phyloP scores from a whole-genome alignment of 1,140 invertebrate species.

The Dufourea novaeangliae region DNA sequence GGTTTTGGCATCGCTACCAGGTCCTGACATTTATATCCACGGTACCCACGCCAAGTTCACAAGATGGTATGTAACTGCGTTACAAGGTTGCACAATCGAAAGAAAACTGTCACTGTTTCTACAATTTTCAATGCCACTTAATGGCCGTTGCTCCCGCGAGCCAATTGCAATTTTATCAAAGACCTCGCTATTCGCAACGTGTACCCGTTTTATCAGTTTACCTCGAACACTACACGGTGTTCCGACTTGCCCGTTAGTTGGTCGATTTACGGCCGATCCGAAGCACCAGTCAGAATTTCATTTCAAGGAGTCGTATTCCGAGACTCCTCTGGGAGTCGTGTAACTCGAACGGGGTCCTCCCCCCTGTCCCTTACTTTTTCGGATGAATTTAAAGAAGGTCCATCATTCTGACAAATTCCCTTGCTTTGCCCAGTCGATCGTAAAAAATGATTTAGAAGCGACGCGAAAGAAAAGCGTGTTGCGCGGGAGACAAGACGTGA shows the following conservation, averaged over 20 bases:
- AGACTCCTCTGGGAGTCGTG: conserved; percentile 54
- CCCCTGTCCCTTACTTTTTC: not conserved
- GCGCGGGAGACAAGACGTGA: not conserved
- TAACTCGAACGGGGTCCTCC: not conserved
- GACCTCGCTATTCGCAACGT: conserved; percentile 17
- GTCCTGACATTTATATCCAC: too few species aligned
- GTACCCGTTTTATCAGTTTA: conserved; percentile 40
- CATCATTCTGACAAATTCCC: conserved; percentile 56
- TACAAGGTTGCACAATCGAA: too few species aligned
- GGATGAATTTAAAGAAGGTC: conserved; percentile 50
- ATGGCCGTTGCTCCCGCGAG: not conserved
- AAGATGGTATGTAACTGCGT: too few species aligned
- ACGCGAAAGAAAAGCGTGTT: not conserved
- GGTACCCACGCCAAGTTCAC: too few species aligned
- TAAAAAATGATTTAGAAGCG: conserved; percentile 56
- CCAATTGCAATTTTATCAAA: conserved; percentile 42
- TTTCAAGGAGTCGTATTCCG: conserved; percentile 44
- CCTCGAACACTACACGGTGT: conserved; percentile 16
- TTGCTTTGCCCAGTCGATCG: conserved; percentile 12
- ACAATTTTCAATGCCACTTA: not conserved
- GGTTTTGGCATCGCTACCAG: too few species aligned
- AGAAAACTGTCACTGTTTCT: not conserved
- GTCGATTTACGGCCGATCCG: conserved; percentile 51
- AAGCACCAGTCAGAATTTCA: conserved; percentile 56
- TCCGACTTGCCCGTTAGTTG: not conserved